Evolutionary conservation across 2,797 vertebrate genomes (phyloP).

Genomic region (Channa striata): DNA sequence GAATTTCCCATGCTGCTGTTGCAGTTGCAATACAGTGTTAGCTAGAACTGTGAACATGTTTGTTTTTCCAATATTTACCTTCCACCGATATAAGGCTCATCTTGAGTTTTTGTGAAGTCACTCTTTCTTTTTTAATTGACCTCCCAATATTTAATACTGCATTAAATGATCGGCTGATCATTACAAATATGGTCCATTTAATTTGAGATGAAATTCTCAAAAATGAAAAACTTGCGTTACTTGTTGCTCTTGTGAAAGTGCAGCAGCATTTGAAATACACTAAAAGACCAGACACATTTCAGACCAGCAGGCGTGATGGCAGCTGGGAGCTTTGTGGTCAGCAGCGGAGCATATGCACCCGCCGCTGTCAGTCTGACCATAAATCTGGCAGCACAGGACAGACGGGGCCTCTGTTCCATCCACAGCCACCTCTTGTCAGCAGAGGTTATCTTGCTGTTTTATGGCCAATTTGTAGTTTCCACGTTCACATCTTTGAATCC

Average conservation of each 20-base stretch:
- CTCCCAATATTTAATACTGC: not conserved
- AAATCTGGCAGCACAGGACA: not conserved
- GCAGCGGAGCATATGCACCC: not conserved
- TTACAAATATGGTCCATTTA: not conserved
- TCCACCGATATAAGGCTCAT: constrained; percentile 13
- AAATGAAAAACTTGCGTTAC: too few species aligned
- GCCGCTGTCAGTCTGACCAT: constrained; percentile 15
- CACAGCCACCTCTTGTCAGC: not conserved
- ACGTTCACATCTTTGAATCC: too few species aligned
- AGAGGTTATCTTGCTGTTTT: not conserved
- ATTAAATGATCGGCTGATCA: constrained; percentile 2
- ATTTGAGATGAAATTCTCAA: not conserved
- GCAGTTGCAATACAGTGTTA: constrained; percentile 56
- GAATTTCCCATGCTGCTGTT: constrained; percentile 32
- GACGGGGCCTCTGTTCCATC: not conserved
- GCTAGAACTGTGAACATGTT: constrained; percentile 59
- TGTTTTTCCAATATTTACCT: constrained; percentile 43
- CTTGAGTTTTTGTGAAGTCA: not conserved
- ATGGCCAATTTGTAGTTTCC: too few species aligned
- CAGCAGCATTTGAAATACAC: not conserved
- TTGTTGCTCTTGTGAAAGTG: not conserved
- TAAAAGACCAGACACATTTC: not conserved
- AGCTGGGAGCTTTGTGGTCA: not conserved
- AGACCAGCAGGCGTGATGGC: not conserved
- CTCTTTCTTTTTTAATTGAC: not conserved